phyloP scores from a whole-genome alignment of 2,113 vertebrate species.

The Rostratula benghalensis region DNA sequence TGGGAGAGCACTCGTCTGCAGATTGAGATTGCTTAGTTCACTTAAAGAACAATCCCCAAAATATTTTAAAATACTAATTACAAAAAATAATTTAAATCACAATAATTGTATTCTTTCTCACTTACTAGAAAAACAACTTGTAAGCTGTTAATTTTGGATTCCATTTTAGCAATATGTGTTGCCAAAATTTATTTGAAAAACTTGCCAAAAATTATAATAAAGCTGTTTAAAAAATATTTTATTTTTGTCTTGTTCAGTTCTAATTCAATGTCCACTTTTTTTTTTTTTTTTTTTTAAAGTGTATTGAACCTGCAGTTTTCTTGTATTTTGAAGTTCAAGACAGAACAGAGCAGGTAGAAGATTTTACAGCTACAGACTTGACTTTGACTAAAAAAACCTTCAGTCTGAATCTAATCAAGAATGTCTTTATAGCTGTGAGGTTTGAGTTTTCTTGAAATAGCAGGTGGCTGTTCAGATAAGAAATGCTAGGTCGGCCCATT shows the following conservation, averaged over 20 bases:
- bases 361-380: neutral
- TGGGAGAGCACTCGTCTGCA: neutral
- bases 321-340: neutral
- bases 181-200: neutral
- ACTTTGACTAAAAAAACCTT: neutral
- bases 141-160: neutral
- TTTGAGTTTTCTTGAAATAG: conserved; percentile 20
- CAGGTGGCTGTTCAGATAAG: conserved; percentile 63
- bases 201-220: neutral
- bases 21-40: neutral
- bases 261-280: neutral
- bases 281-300: neutral
- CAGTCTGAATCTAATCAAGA: conserved; percentile 17
- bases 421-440: neutral
- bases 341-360: neutral
- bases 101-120: neutral
- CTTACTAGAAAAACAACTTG: neutral
- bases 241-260: neutral
- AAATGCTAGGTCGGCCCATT: conserved; percentile 37
- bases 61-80: neutral
- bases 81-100: neutral
- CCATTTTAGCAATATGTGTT: neutral
- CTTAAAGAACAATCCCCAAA: neutral
- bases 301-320: neutral
- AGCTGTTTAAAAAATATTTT: neutral